Percentiles rank a stretch among this genome's conserved stretches.
These are phyloP conservation scores for Alcedo quadribrachys DNA, from an alignment of 2,797 vertebrate species.

Conservation along the genomic window DNA sequence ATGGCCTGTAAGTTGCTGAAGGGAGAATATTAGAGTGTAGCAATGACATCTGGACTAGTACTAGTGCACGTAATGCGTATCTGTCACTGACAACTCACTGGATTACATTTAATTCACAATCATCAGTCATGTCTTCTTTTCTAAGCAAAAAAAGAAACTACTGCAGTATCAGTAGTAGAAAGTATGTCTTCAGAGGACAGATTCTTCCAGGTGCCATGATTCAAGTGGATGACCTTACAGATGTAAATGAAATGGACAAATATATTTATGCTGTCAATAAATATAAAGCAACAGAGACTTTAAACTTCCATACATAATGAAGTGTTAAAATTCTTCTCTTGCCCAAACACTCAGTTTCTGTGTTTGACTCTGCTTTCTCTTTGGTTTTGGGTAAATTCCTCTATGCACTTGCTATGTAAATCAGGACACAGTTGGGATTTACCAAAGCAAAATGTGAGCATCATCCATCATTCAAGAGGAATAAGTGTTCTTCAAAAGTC, in stretches of 20 bases:
- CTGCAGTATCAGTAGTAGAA: background rate
- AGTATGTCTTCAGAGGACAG: slow-evolving; percentile 21
- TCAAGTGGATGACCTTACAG: slow-evolving; percentile 22
- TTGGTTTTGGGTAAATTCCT: background rate
- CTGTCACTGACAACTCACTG: slow-evolving; percentile 74
- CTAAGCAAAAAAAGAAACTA: slow-evolving; percentile 31
- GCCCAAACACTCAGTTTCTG: background rate
- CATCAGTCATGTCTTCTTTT: slow-evolving; percentile 70
- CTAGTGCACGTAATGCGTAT: slow-evolving; percentile 55
- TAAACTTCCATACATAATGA: background rate
- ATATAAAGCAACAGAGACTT: slow-evolving; percentile 20
- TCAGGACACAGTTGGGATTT: background rate
- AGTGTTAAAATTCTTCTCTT: slow-evolving; percentile 42
- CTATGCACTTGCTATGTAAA: background rate
- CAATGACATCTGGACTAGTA: slow-evolving; percentile 53
- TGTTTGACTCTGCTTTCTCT: background rate
- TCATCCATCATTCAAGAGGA: background rate
- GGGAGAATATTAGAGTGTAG: slow-evolving; percentile 44
- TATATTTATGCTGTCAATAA: background rate
- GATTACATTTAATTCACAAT: slow-evolving; percentile 70
- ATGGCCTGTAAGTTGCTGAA: slow-evolving; percentile 45
- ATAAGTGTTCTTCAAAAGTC: background rate
- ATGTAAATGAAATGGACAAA: slow-evolving; percentile 2
- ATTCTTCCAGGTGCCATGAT: slow-evolving; percentile 3
- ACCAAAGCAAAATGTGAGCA: background rate